Conservation (phyloP, 2,888 invertebrate genomes). For the Leucoptera coffeella region DNA sequence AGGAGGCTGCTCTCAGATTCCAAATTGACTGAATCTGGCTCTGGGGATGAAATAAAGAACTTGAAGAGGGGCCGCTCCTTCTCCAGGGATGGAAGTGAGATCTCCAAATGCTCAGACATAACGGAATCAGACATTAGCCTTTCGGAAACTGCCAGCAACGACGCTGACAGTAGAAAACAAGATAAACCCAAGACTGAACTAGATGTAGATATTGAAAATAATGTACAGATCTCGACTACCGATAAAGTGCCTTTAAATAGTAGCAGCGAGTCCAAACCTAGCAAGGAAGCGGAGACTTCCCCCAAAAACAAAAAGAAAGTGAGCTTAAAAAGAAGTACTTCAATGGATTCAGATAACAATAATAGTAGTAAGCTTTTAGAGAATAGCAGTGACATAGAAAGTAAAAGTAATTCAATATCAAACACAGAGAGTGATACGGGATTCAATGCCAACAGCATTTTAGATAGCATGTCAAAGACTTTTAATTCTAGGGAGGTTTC, state of each 20-base stretch:
- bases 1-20: slow-evolving; percentile 52
- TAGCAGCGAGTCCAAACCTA: slow-evolving; percentile 38
- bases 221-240: slow-evolving; percentile 47
- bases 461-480: slow-evolving; percentile 49
- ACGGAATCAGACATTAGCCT: slow-evolving; percentile 59
- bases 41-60: slow-evolving; percentile 34
- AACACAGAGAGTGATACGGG: slow-evolving; percentile 55
- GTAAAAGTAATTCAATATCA: slow-evolving; percentile 43
- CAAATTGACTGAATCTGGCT: slow-evolving; percentile 25
- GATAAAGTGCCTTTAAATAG: slow-evolving; percentile 53
- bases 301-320: slow-evolving; percentile 33
- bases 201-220: slow-evolving; percentile 51
- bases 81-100: slow-evolving; percentile 53
- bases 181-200: slow-evolving; percentile 51
- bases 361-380: slow-evolving; percentile 39
- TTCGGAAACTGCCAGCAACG: slow-evolving; percentile 41
- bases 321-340: slow-evolving; percentile 50
- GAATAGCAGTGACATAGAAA: slow-evolving; percentile 45
- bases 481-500: slow-evolving; percentile 44
- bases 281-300: slow-evolving; percentile 26
- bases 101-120: slow-evolving; percentile 55
- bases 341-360: slow-evolving; percentile 50
- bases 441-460: slow-evolving; percentile 42
- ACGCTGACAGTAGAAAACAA: slow-evolving; percentile 41
- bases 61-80: slow-evolving; percentile 39